These are phyloP conservation scores for Eurytoma californica DNA, from an alignment of 2,888 invertebrate species.

Conservation along the genomic window DNA sequence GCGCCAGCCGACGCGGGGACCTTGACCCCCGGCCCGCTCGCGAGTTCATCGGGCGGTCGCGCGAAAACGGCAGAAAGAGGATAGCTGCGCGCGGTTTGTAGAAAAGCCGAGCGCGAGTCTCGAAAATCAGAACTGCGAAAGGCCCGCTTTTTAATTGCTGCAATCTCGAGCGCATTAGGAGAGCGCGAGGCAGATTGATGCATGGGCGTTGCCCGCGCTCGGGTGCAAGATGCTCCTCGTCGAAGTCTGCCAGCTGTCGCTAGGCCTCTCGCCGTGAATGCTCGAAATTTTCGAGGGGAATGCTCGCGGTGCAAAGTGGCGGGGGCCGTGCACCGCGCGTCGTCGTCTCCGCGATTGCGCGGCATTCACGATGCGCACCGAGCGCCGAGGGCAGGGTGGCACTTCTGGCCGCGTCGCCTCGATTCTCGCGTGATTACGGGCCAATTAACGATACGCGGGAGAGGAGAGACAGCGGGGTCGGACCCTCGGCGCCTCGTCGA, in stretches of 20 bases:
- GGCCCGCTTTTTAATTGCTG: too few species aligned
- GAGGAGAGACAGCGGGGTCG: constrained; percentile 50
- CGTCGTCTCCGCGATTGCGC: too few species aligned
- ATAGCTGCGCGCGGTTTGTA: background rate
- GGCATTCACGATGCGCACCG: too few species aligned
- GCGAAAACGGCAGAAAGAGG: background rate
- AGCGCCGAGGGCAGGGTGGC: constrained; percentile 3
- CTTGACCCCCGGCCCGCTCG: constrained; percentile 65
- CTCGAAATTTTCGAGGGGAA: constrained; percentile 13
- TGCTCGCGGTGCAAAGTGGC: background rate
- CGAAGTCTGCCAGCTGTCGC: constrained; percentile 30
- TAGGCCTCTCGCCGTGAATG: background rate
- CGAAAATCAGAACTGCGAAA: too few species aligned
- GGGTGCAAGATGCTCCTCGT: constrained; percentile 35
- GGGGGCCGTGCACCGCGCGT: too few species aligned
- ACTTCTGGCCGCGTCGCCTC: constrained; percentile 11
- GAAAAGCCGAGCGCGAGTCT: background rate
- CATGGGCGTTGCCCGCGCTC: constrained; percentile 8
- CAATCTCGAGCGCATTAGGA: background rate
- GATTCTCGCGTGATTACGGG: constrained; percentile 59
- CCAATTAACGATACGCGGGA: constrained; percentile 60
- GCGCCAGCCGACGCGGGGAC: constrained; percentile 64
- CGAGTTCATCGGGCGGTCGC: constrained; percentile 67
- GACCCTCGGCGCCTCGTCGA: constrained; percentile 55
- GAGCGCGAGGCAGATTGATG: constrained; percentile 4